Conservation (phyloP, 2,888 invertebrate genomes). For the Ephialtes manifestator region DNA sequence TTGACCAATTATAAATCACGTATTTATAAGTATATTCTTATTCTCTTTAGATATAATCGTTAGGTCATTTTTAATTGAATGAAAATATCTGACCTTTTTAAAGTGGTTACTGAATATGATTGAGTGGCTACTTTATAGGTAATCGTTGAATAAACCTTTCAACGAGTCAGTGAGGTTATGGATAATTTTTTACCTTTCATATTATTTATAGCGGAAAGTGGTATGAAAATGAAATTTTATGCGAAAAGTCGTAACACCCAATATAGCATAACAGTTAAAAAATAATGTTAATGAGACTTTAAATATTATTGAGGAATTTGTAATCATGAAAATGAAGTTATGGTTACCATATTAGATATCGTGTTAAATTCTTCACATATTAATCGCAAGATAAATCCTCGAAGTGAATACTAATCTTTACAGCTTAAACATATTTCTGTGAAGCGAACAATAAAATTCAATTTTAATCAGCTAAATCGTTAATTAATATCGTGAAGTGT, state of each 20-base stretch:
- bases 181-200: not conserved
- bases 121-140: not conserved
- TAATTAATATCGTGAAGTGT: not conserved
- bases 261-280: not conserved
- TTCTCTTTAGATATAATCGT: not conserved
- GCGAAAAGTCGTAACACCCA: not conserved
- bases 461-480: not conserved
- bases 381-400: not conserved
- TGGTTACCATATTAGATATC: not conserved
- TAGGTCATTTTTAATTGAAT: not conserved
- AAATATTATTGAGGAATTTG: not conserved
- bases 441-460: no score
- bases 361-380: not conserved
- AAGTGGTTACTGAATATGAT: not conserved
- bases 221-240: not conserved
- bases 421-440: not conserved
- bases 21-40: not conserved
- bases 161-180: not conserved
- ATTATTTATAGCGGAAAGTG: not conserved
- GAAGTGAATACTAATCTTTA: not conserved
- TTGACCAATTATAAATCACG: slow-evolving; percentile 50
- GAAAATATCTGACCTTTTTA: not conserved
- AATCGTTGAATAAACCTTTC: not conserved
- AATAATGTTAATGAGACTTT: not conserved
- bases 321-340: not conserved